These are phyloP conservation scores for Lacerta agilis DNA, from an alignment of 2,797 vertebrate genomes.

Conservation along the genomic window DNA sequence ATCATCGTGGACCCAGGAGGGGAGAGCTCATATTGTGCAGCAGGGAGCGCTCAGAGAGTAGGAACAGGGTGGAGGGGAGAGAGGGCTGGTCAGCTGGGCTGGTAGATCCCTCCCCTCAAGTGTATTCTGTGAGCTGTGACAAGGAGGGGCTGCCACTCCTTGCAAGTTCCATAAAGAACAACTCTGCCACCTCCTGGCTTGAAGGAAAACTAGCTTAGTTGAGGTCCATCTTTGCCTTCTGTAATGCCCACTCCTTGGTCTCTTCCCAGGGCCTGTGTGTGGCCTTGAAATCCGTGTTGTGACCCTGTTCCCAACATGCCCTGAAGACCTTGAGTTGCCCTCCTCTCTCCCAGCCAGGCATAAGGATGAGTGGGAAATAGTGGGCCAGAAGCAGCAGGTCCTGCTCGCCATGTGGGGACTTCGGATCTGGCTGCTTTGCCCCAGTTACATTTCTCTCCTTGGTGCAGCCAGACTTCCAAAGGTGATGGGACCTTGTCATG, in stretches of 20 bases:
- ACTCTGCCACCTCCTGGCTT: not conserved
- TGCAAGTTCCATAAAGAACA: not conserved
- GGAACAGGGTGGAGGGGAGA: not conserved
- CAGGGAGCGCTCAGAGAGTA: not conserved
- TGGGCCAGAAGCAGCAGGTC: too few relatives aligned
- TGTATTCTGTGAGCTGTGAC: too few relatives aligned
- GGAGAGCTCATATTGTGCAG: not conserved
- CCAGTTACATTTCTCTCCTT: not conserved
- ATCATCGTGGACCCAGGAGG: not conserved
- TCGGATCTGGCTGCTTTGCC: not conserved
- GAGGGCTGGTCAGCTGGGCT: too few relatives aligned
- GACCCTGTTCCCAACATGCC: not conserved
- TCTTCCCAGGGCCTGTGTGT: not conserved
- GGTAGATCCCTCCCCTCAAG: not conserved
- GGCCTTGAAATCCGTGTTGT: not conserved
- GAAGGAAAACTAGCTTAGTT: too few relatives aligned
- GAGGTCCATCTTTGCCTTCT: too few relatives aligned
- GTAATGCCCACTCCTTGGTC: not conserved
- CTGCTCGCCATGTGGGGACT: too few relatives aligned
- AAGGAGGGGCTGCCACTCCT: too few relatives aligned
- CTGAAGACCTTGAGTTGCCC: not conserved
- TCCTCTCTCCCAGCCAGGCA: not conserved
- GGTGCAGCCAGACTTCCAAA: not conserved
- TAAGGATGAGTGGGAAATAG: too few relatives aligned
- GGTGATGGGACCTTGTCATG: not conserved